Percentiles rank a stretch among this genome's conserved stretches.
Evolutionary conservation across 2,888 invertebrate species (phyloP).

Genomic region (Scaptomyza parva): DNA sequence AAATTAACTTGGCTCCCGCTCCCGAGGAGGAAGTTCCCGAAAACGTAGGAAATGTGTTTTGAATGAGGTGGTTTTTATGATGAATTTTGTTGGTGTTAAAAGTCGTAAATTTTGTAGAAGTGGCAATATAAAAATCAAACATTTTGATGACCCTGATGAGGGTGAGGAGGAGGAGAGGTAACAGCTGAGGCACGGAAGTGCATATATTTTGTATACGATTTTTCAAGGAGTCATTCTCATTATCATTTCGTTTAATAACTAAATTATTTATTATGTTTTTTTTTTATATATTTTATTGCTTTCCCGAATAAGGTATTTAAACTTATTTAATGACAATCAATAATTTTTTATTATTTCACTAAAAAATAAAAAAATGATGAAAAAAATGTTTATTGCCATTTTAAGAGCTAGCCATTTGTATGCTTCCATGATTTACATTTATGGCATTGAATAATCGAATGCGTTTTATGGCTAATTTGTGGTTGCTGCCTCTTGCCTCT

Average conservation of each 20-base stretch:
- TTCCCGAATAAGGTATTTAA: background rate
- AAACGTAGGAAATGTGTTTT: constrained; percentile 12
- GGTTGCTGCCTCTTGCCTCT: constrained; percentile 5
- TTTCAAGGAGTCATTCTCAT: background rate
- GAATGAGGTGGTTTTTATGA: constrained; percentile 7
- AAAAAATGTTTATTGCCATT: constrained; percentile 53
- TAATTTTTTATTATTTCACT: constrained; percentile 37
- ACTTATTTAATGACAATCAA: constrained; percentile 35
- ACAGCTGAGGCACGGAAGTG: constrained; percentile 31
- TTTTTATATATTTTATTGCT: constrained; percentile 13
- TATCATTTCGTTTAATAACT: constrained; percentile 17
- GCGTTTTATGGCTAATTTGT: constrained; percentile 69
- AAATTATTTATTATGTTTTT: constrained; percentile 11
- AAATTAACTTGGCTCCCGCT: constrained; percentile 37
- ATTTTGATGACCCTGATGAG: constrained; percentile 38
- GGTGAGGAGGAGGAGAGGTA: constrained; percentile 11
- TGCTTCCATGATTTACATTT: constrained; percentile 65
- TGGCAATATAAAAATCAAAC: constrained; percentile 31
- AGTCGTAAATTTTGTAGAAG: constrained; percentile 44
- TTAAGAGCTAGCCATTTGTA: constrained; percentile 37
- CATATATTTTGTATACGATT: background rate
- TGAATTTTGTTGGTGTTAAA: constrained; percentile 19
- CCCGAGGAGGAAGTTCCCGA: constrained; percentile 4
- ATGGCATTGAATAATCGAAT: constrained; percentile 73
- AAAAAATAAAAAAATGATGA: constrained; percentile 12